These are phyloP conservation scores for Felis catus DNA, from an alignment of 2,113 vertebrate species.

Conservation along the genomic window F.catus_Fca126_mat1.0 CM031425.1:29376001-29376500, in stretches of 20 bases:
- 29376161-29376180: neutral
- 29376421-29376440: neutral
- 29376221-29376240: neutral
- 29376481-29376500: neutral
- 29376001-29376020: neutral
- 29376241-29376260: neutral
- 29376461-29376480: neutral
- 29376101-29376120: neutral
- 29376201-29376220: neutral
- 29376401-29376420: neutral
- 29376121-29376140: neutral
- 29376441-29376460: neutral
- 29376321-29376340: neutral
- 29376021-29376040: neutral
- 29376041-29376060: neutral
- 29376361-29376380: neutral
- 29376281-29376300: neutral
- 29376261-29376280: neutral
- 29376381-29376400: neutral
- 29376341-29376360: neutral
- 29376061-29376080: rapidly evolving
- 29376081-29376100: rapidly evolving
- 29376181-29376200: neutral
- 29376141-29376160: neutral
- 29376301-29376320: neutral